Percentiles rank a stretch among this genome's conserved stretches.
These are phyloP conservation scores for Siniperca chuatsi DNA, from an alignment of 2,113 vertebrate genomes.

Conservation along the genomic window DNA sequence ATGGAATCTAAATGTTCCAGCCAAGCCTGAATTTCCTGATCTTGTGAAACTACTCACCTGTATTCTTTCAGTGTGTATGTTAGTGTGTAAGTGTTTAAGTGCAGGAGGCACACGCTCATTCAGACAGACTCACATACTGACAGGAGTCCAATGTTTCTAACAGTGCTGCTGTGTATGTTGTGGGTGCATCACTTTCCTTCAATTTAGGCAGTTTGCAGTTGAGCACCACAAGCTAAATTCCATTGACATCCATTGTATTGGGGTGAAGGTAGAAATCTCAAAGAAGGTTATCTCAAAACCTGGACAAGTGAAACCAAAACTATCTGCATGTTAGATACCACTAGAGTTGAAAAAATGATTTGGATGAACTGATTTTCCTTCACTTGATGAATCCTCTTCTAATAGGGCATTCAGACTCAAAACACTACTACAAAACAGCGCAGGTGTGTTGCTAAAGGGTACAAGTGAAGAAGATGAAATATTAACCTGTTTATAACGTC, in stretches of 20 bases:
- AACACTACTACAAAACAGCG: neutral
- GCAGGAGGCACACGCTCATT: neutral
- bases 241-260: too few relatives aligned
- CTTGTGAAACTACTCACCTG: constrained; percentile 16
- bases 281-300: neutral
- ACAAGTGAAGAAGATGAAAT: neutral
- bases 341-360: neutral
- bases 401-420: neutral
- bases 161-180: neutral
- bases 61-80: constrained; percentile 6
- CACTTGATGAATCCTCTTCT: neutral
- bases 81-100: constrained; percentile 19
- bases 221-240: neutral
- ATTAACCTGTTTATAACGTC: neutral
- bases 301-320: neutral
- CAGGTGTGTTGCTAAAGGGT: neutral
- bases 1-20: neutral
- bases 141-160: neutral
- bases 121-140: neutral
- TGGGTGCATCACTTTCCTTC: neutral
- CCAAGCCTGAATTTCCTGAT: constrained; percentile 55
- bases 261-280: neutral
- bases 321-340: neutral
- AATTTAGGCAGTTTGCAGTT: neutral
- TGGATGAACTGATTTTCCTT: neutral